Base-by-base conservation (phyloP, 35 echinoderm and acorn worm genomes). In the Diadema setosum region DNA sequence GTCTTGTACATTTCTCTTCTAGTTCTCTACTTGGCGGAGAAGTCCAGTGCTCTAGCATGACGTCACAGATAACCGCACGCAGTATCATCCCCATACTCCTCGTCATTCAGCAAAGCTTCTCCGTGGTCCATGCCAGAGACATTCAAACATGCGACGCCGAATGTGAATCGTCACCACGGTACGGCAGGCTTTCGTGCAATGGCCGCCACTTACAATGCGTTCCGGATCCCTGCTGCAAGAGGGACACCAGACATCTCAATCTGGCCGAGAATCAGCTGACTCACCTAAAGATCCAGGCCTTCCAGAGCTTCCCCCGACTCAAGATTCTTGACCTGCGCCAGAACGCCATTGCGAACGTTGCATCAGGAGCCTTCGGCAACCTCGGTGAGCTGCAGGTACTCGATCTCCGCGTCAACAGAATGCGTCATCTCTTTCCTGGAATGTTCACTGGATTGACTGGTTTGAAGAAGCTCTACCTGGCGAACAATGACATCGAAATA, bases 141-240 rank as follows among this genome's bases (percentile, higher is more conserved):
- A n/a, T n/a, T n/a, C 63, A 33, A 18, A 67, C 63, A 11, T 67
- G 63, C 37, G 4, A 33, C 27, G 30, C 63, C 37, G 63, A 67
- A 31, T 67, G 63, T 67, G 63, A 67, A 34, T 14, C 63, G 26
- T 33, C 30, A 26, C 30, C 9, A 26, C 63, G 30, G 63, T 33
- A 67, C 63, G 63, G 27, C 63, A 45, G 61, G 41, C 59, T 84
- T 4, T 69, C 88, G 0, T 90, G 88, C 52, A 65, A 48, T 18
- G 61, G 81, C 29, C 49, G 45, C 6, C 7, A 33, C 11, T 61
- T 90, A 29, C 82, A 56, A n/a, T 90, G 88, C 36, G 82, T 90
- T 42, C 88, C 88, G 20, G 82, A 90, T 42, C 88, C 88, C 37
- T 90, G 88, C 46, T 91, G 89, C 46, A 43, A 85, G 2, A 70